Evolutionary conservation across 2,888 invertebrate species (phyloP), one percentile per base, ranked within the genome.

Genomic region (Calameuta filiformis): DNA sequence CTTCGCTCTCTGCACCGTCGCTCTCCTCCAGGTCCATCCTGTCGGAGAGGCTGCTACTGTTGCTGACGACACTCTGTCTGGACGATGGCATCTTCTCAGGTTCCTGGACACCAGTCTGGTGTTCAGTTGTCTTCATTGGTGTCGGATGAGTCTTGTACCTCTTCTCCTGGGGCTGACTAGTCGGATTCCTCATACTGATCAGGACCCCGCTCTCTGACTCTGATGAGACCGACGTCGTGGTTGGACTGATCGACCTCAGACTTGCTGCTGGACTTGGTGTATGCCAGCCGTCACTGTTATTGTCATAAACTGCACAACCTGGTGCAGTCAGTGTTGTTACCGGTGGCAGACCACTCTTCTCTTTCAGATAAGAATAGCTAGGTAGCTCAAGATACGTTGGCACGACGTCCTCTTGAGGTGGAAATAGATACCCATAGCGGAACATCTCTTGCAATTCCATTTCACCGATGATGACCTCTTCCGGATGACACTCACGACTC

Each of bases 391-490:
- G 78, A 73, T 90, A 90, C 1, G 86, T 84, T 40, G 88, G 80
- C 11, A 87, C 80, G 35, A 84, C 84, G 73, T 90, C 88, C 78
- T 91, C 89, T 76, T 89, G 89, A 40, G 78, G 78, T 73, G 90
- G 89, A 76, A 87, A 90, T 88, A 89, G 87, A 85, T 91, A 91
- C 82, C 90, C 90, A 81, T 90, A 91, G 74, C 91, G 90, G 83
- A 91, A 91, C 90, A 91, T 90, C 80, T 91, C 91, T 77, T 91
- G 91, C 12, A 91, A 86, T 79, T 91, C 90, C 91, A 91, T 91
- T n/a, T 31, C 71, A n/a, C 33, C 12, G 23, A 9, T 56, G 56
- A 56, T 56, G 56, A 23, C 23, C 56, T 56, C 56, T 56, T 56
- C 56, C 2, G 23, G 56, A 56, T 56, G 56, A 56, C 56, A 56